Evolutionary conservation across 1,140 invertebrate genomes (phyloP), one percentile per base, ranked within the genome.

Genomic region (Drosophila orena): DNA sequence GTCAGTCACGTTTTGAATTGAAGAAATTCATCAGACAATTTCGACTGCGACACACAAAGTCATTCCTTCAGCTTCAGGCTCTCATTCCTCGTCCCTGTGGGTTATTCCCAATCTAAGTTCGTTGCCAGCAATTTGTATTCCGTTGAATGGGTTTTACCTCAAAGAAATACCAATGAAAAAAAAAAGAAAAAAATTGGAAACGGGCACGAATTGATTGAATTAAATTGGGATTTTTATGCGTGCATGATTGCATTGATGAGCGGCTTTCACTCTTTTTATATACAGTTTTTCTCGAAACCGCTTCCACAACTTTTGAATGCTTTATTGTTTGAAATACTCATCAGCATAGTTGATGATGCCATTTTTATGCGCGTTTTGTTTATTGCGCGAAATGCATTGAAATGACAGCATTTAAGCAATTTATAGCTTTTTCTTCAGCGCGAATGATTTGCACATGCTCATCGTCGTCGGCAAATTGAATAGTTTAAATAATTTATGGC

Each of bases 1-100:
- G 73, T 77, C 79, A 89, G 85, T 89, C 84, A 89, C 84, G 84
- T 89, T 89, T 84, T 77, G 79, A 84, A 89, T 89, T 88, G 84
- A 83, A 79, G 71, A 84, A 88, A 88, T 88, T 89, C 84, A 89
- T 88, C 84, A 88, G 84, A 80, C 64, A 62, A 88, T 85, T 80
- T 74, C 43, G 76, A 49, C 44, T 62, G 55, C 58, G 79, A 58
- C 69, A 77, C 58, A 49, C n/a, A 81, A 44, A 81, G 53, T 20
- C 35, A 79, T 60, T 78, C 74, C 34, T 59, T 38, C 27, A 56
- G 35, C 64, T 62, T 14, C 57, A 59, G 53, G 42, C 24, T 43
- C 20, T 57, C 60, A 43, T 30, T 22, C 43, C 17, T 24, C 24
- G 42, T 69, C 52, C 42, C 14, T 6, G 47, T 20, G 42, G 35